These are phyloP conservation scores for Puffinus mauretanicus DNA, from an alignment of 2,113 vertebrate species.

Conservation along the genomic window DNA sequence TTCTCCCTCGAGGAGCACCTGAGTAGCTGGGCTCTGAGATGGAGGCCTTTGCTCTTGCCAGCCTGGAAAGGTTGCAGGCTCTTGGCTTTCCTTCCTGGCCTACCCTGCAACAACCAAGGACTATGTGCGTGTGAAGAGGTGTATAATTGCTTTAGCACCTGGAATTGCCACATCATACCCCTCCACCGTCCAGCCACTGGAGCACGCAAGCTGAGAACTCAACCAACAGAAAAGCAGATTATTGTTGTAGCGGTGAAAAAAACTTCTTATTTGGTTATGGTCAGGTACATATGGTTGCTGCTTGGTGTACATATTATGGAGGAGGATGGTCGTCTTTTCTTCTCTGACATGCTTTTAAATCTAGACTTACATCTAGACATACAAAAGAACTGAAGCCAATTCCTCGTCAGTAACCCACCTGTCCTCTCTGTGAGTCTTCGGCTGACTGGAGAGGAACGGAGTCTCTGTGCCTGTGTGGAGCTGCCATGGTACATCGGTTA, in stretches of 20 bases:
- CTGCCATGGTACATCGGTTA: not conserved
- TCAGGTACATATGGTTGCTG: not conserved
- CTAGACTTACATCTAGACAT: not conserved
- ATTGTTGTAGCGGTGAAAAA: not conserved
- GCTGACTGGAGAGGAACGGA: not conserved
- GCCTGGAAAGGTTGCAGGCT: not conserved
- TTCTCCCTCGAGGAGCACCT: not conserved
- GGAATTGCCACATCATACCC: not conserved
- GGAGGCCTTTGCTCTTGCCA: not conserved
- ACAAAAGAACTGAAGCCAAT: not conserved
- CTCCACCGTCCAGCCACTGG: accelerated
- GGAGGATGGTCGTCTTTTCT: not conserved
- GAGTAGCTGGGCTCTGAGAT: not conserved
- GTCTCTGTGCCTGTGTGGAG: accelerated
- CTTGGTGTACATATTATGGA: not conserved
- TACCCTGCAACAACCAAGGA: not conserved
- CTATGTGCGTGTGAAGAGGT: not conserved
- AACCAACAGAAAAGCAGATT: not conserved
- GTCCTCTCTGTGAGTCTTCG: not conserved
- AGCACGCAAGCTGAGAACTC: accelerated
- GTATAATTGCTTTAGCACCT: not conserved
- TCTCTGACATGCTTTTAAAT: not conserved
- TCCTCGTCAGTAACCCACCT: not conserved
- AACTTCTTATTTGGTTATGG: accelerated
- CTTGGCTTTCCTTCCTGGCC: not conserved